Percentiles rank a stretch among this genome's conserved stretches.
These are phyloP conservation scores for Xenus cinereus DNA, from an alignment of 2,113 vertebrate species.

Conservation along the genomic window DNA sequence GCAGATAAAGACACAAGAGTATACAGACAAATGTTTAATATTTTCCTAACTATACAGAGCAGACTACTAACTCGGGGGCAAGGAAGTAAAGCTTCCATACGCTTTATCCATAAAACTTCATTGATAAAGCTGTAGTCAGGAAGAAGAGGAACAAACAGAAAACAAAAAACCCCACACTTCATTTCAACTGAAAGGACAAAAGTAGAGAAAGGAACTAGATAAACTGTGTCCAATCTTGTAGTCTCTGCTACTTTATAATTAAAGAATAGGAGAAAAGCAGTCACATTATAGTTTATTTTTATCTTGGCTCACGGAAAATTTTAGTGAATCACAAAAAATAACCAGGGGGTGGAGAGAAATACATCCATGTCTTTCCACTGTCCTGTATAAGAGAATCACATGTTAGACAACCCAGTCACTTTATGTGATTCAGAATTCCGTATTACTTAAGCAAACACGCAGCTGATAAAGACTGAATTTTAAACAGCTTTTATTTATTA, in stretches of 20 bases:
- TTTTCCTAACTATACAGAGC: neutral
- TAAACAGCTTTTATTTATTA: neutral
- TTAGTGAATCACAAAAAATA: slow-evolving; percentile 12
- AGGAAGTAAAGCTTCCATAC: neutral
- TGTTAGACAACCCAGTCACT: neutral
- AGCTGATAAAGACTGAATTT: neutral
- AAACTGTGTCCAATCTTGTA: neutral
- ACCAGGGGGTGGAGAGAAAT: slow-evolving; percentile 1
- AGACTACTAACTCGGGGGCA: neutral
- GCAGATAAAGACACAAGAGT: neutral
- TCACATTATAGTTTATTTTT: slow-evolving; percentile 43
- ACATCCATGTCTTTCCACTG: slow-evolving; percentile 17
- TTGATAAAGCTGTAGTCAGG: neutral
- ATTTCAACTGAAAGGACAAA: neutral
- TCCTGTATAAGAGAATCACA: slow-evolving; percentile 17
- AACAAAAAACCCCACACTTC: neutral
- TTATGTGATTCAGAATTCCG: neutral
- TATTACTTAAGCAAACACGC: neutral
- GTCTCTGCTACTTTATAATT: neutral
- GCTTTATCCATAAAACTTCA: neutral
- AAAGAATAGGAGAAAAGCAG: neutral
- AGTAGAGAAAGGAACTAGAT: neutral
- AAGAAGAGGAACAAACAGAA: neutral
- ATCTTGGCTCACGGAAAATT: slow-evolving; percentile 31
- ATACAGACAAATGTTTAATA: neutral